These are phyloP conservation scores for Loxodonta africana DNA, from an alignment of 2,113 vertebrate species.

Conservation along the genomic window DNA sequence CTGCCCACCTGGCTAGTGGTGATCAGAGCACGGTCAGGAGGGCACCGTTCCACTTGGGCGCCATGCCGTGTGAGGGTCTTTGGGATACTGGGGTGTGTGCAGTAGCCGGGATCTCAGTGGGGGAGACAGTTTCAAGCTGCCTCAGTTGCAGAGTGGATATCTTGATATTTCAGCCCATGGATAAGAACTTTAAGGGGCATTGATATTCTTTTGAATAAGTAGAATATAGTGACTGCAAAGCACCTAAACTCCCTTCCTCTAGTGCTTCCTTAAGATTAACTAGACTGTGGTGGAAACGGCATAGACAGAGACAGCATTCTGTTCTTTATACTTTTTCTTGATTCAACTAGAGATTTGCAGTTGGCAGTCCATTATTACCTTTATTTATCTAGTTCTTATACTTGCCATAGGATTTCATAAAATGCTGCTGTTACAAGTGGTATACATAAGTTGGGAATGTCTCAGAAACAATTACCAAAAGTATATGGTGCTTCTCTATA, in stretches of 20 bases:
- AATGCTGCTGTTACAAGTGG: neutral
- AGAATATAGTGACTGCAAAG: neutral
- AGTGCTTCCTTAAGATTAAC: neutral
- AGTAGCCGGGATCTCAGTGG: neutral
- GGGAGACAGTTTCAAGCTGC: neutral
- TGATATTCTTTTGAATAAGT: neutral
- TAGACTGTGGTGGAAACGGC: neutral
- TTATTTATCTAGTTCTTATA: neutral
- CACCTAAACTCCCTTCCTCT: neutral
- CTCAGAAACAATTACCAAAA: neutral
- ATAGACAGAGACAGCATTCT: neutral
- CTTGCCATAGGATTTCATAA: neutral
- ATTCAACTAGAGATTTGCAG: neutral
- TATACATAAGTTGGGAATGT: neutral
- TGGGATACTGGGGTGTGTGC: too few species aligned
- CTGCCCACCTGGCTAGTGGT: neutral
- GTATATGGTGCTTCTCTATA: neutral
- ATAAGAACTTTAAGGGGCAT: neutral
- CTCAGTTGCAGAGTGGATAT: neutral
- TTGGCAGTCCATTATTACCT: neutral
- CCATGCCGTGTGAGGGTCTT: neutral
- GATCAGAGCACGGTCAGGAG: neutral
- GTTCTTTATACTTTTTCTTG: neutral
- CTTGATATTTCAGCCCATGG: neutral
- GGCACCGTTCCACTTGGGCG: fast-evolving